A percentile compares a stretch with the other conserved stretches of the same genome.
Evolutionary conservation across 2,797 vertebrate genomes (phyloP).

Genomic region (Ficedula albicollis): DNA sequence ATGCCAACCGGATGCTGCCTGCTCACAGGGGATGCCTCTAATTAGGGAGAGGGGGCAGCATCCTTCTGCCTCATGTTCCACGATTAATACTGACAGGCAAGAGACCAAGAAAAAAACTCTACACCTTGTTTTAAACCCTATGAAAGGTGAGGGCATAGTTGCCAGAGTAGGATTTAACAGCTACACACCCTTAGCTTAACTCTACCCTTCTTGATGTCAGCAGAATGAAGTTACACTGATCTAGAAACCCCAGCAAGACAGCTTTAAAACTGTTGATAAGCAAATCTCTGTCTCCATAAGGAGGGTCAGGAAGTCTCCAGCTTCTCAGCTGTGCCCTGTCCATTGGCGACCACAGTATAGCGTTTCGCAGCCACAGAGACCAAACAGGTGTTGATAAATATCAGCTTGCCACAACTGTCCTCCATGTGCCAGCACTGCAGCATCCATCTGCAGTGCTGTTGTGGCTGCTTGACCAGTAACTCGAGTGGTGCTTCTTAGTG

Average conservation of each 20-base stretch:
- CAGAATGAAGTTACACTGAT: background rate
- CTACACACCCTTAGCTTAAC: background rate
- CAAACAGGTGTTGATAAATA: background rate
- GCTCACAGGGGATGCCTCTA: background rate
- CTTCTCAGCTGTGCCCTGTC: background rate
- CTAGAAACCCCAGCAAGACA: background rate
- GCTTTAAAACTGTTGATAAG: background rate
- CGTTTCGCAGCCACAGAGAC: background rate
- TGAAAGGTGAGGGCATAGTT: background rate
- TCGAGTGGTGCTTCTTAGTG: background rate
- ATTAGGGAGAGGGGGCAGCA: background rate
- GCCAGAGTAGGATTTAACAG: background rate
- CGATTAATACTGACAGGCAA: background rate
- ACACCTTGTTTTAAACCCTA: background rate
- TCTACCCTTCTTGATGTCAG: background rate
- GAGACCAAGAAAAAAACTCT: background rate
- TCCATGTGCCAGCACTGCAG: background rate
- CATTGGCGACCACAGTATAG: fast-evolving
- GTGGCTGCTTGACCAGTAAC: background rate
- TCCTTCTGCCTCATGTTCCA: background rate
- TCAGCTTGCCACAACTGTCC: background rate
- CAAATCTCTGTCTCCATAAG: background rate
- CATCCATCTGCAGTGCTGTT: background rate
- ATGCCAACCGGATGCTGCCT: background rate
- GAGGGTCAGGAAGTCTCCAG: background rate